These are phyloP conservation scores for Origma solitaria DNA, from an alignment of 2,113 vertebrate genomes.

Conservation along the genomic window DNA sequence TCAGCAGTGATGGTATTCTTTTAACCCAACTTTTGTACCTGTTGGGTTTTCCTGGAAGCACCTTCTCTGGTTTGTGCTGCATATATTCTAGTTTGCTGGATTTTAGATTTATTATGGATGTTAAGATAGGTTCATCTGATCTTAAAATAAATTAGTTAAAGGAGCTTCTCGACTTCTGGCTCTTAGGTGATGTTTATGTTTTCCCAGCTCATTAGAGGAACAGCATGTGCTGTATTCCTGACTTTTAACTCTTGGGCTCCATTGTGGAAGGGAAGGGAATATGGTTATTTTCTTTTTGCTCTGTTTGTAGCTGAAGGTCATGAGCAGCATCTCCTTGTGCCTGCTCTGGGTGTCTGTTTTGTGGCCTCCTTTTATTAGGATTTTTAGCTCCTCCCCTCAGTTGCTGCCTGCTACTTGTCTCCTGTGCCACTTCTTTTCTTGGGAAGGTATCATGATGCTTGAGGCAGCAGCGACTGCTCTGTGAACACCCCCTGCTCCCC, in stretches of 20 bases:
- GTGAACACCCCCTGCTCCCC: not conserved
- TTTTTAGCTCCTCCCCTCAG: not conserved
- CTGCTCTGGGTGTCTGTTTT: fast-evolving
- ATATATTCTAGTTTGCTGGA: not conserved
- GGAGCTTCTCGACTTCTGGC: not conserved
- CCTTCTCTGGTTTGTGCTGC: not conserved
- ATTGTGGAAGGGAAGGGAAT: fast-evolving
- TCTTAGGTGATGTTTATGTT: not conserved
- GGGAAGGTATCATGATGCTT: not conserved
- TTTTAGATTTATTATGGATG: not conserved
- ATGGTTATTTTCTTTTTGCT: not conserved
- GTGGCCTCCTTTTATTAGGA: not conserved
- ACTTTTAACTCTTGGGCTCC: not conserved
- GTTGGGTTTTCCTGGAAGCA: constrained; percentile 20
- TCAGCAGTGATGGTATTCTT: not conserved
- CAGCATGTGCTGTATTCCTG: not conserved
- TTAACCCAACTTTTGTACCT: not conserved
- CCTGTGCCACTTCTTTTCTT: not conserved
- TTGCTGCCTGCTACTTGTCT: not conserved
- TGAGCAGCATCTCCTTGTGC: not conserved
- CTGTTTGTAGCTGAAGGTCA: not conserved
- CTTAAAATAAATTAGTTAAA: not conserved
- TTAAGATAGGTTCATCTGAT: not conserved
- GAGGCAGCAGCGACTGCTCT: not conserved
- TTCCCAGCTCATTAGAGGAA: not conserved